These are phyloP conservation scores for Aphelinus atriplicis DNA, from an alignment of 1,140 invertebrate species.

Conservation along the genomic window DNA sequence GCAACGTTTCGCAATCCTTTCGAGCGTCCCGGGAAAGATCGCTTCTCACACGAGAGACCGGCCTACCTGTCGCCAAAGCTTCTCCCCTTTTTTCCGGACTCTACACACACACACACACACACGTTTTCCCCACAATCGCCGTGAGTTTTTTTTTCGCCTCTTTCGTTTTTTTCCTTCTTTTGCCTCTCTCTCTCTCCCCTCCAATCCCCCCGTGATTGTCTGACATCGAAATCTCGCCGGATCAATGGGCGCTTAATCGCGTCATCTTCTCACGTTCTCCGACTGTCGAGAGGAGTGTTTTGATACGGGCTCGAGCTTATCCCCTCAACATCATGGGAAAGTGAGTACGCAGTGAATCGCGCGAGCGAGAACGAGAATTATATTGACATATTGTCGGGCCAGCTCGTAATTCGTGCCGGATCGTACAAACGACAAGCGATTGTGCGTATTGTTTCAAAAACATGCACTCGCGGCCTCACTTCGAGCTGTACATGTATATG, in stretches of 20 bases:
- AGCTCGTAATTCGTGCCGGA: neutral
- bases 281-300: constrained; percentile 15
- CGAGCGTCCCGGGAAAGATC: constrained; percentile 47
- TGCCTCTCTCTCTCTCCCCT: too few relatives aligned
- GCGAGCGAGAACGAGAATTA: neutral
- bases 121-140: neutral
- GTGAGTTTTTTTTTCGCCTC: neutral
- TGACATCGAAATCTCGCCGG: neutral
- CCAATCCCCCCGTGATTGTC: neutral
- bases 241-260: constrained; percentile 18
- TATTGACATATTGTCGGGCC: neutral
- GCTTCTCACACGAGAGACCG: constrained; percentile 44
- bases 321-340: constrained; percentile 1
- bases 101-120: neutral
- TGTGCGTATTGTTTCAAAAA: too few relatives aligned
- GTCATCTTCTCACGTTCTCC: constrained; percentile 33
- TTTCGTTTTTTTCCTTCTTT: neutral
- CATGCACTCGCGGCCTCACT: too few relatives aligned
- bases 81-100: neutral
- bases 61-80: constrained; percentile 7
- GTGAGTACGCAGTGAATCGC: neutral
- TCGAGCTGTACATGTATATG: too few relatives aligned
- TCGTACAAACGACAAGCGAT: too few relatives aligned
- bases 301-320: constrained; percentile 5
- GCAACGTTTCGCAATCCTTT: constrained; percentile 56